Evolutionary conservation across 2,888 invertebrate genomes (phyloP), one percentile per base, ranked within the genome.

Genomic region (Steinernema hermaphroditum): DNA sequence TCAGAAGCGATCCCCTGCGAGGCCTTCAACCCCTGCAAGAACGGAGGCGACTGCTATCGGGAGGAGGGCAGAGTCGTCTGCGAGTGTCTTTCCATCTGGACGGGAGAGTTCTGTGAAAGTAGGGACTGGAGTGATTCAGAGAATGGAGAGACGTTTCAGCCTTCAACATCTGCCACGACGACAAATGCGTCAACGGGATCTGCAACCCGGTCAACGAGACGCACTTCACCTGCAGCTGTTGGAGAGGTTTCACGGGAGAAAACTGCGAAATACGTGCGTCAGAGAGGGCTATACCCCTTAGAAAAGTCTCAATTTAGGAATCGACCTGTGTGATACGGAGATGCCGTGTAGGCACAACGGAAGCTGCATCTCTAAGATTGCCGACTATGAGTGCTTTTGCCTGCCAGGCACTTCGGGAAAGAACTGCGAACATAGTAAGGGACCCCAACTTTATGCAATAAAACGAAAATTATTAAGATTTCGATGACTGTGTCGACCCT

Each of bases 151-250:
- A 12, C 49, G 8, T 22, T 54, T 62, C 6, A 62, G 62, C 6
- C 1, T 62, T 62, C 34, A 16, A 62, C 62, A 62, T 62, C 62
- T 62, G 62, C 62, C n/a, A 62, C 62, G 32, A 29, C 34, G 46
- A 62, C 62, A 62, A 62, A 14, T 62, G 62, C 62, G 16, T 1
- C 32, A 8, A 9, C 8, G 62, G 62, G 9, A 12, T 62, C 32
- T 62, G 62, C 62, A 9, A 62, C 29, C 29, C 32, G 16, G 16
- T 29, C 32, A 34, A n/a, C 1, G 62, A 24, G n/a, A 54, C 22
- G 27, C 22, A 27, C 27, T 54, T 24, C 54, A 8, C 16, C 16
- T 62, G 62, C 34, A 32, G 4, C 16, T 62, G 62, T 32, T 29
- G 22, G 9, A 27, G 1, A 32, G 32, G 32, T 16, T 32, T 4